phyloP scores from a whole-genome alignment of 2,113 vertebrate species.

The Ginglymostoma cirratum region DNA sequence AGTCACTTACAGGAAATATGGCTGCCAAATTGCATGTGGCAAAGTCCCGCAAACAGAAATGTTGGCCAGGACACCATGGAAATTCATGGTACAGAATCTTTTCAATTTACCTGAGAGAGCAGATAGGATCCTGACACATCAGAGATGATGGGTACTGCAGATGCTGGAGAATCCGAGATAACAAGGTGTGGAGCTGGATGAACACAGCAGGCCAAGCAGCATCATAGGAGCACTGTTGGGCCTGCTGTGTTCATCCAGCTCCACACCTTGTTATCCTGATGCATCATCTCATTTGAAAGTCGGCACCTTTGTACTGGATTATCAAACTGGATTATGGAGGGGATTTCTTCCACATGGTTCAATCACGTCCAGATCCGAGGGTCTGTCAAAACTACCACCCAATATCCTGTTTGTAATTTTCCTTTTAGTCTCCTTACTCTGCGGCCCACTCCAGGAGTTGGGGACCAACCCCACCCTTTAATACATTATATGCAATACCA shows the following conservation, averaged over 20 bases:
- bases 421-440: background rate
- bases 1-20: background rate
- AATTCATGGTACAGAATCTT: background rate
- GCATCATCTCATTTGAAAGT: background rate
- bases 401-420: background rate
- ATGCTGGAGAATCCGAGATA: no score
- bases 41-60: background rate
- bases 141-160: no score
- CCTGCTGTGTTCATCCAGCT: no score
- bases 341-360: background rate
- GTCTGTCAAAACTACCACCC: background rate
- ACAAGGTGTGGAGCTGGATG: no score
- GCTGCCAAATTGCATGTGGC: background rate
- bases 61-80: background rate
- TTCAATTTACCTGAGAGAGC: background rate
- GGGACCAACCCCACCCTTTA: background rate
- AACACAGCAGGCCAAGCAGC: no score
- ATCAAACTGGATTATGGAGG: background rate
- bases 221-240: no score
- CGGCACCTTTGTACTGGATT: background rate
- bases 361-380: background rate
- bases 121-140: background rate
- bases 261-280: no score
- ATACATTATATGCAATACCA: no score
- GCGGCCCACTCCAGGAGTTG: background rate